Conservation (phyloP, 2,888 invertebrate genomes). For the Myopa tessellatipennis region DNA sequence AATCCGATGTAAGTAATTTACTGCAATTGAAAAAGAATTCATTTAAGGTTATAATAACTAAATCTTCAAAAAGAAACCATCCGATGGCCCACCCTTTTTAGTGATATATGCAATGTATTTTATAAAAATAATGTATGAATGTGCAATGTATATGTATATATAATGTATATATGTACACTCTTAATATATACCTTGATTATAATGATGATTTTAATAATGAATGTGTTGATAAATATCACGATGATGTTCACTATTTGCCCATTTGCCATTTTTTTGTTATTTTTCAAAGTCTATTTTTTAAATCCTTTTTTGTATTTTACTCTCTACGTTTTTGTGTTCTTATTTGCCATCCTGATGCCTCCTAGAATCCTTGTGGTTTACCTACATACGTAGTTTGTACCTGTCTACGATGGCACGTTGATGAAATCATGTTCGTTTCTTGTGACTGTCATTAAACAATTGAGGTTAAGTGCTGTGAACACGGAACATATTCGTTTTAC, state of each 20-base stretch:
- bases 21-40: not conserved
- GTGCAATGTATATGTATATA: too few relatives aligned
- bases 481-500: not conserved
- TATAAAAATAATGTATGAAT: too few relatives aligned
- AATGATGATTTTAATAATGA: not conserved
- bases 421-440: slow-evolving; percentile 15
- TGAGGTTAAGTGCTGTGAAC: slow-evolving; percentile 60
- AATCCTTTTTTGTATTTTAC: not conserved
- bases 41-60: too few relatives aligned
- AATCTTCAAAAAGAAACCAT: not conserved
- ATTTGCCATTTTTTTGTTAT: not conserved
- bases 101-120: too few relatives aligned
- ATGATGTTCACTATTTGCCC: not conserved
- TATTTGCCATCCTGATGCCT: not conserved
- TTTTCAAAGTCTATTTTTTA: not conserved
- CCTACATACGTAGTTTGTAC: too few relatives aligned
- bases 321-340: not conserved
- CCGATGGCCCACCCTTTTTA: too few relatives aligned
- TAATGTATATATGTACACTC: too few relatives aligned
- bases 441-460: slow-evolving; percentile 58
- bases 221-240: not conserved
- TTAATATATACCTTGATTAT: too few relatives aligned
- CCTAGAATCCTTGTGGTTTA: not conserved
- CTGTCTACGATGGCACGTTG: not conserved
- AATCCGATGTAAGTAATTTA: slow-evolving; percentile 65